These are phyloP conservation scores for Rhagoletis zephyria DNA, from an alignment of 1,140 invertebrate genomes.

Conservation along the genomic window DNA sequence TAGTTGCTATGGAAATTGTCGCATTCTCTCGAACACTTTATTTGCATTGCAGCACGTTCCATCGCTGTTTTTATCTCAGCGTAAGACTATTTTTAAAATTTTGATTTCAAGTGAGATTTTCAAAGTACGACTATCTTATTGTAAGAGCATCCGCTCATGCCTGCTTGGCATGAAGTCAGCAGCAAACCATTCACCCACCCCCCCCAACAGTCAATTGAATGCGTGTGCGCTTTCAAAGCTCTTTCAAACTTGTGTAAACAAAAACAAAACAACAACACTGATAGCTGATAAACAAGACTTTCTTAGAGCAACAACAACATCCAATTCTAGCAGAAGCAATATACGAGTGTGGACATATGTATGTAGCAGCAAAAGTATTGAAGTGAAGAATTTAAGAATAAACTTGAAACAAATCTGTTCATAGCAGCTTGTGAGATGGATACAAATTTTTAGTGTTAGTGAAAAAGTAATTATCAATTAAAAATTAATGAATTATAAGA, in stretches of 20 bases:
- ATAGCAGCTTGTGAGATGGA: background rate
- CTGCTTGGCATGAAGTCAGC: background rate
- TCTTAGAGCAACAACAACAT: background rate
- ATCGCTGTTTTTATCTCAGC: no score
- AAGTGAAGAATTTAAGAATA: background rate
- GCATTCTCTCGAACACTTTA: no score
- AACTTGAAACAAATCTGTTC: background rate
- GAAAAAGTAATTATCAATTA: background rate
- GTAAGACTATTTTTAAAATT: no score
- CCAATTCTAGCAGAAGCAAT: background rate
- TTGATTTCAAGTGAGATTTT: no score
- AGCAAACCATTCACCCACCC: no score
- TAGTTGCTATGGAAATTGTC: no score
- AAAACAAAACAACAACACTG: background rate
- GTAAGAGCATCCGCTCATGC: no score
- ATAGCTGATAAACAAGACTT: constrained; percentile 10
- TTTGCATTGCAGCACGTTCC: no score
- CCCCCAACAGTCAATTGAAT: background rate
- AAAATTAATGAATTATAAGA: background rate
- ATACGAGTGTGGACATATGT: no score
- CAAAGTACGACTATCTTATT: no score
- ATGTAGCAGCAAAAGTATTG: background rate
- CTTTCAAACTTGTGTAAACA: background rate
- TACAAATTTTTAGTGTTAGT: background rate
- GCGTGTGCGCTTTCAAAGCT: background rate